These are phyloP conservation scores for Lepilemur septentrionalis DNA, from an alignment of 2,797 vertebrate genomes.

Conservation along the genomic window DNA sequence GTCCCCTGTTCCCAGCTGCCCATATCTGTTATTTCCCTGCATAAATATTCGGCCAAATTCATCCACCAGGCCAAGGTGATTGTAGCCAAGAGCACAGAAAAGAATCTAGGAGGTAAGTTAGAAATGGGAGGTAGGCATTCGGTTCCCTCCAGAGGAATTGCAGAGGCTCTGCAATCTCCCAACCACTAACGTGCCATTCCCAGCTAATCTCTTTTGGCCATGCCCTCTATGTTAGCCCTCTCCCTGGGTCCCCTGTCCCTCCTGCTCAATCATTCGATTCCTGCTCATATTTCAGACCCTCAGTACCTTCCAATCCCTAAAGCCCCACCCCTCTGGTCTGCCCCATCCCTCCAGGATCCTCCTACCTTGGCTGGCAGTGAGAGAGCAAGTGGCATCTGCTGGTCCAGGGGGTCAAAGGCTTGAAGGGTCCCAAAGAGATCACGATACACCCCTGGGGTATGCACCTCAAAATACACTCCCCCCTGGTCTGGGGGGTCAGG, in stretches of 20 bases:
- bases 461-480: conserved; percentile 81
- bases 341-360: background rate
- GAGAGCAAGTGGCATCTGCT: conserved; percentile 81
- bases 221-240: background rate
- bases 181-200: background rate
- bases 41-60: conserved; percentile 85
- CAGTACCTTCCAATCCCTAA: background rate
- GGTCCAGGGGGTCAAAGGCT: conserved; percentile 80
- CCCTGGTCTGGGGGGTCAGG: conserved; percentile 77
- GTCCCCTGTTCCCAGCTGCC: conserved; percentile 86
- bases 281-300: background rate
- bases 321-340: background rate
- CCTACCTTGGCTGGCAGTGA: conserved; percentile 82
- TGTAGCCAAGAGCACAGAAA: conserved; percentile 83
- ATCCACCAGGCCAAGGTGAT: conserved; percentile 84
- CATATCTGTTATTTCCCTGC: conserved; percentile 85
- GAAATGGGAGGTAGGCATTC: background rate
- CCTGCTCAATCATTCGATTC: background rate
- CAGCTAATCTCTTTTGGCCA: background rate
- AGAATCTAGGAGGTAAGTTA: conserved; percentile 72
- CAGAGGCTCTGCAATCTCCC: background rate
- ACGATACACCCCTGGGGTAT: conserved; percentile 80
- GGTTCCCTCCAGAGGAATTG: background rate
- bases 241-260: background rate
- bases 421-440: conserved; percentile 83